A percentile compares a stretch with the other conserved stretches of the same genome.
Evolutionary conservation across 2,888 invertebrate species (phyloP).

Genomic region (Lobophora halterata): DNA sequence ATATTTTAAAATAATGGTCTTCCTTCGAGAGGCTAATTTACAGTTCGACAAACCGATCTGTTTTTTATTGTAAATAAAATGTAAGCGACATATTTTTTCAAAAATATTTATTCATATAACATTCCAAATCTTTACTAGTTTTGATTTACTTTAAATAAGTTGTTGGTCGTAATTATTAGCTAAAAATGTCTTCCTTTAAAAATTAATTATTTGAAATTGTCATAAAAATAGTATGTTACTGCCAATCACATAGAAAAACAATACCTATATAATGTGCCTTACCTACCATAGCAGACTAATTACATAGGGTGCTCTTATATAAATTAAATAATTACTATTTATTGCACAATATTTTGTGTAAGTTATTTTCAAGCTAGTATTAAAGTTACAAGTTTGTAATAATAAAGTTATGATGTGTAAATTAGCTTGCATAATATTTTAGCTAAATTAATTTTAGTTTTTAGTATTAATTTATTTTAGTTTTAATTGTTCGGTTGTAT

Average conservation of each 20-base stretch:
- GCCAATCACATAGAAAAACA: conserved; percentile 5
- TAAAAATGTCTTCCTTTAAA: conserved; percentile 17
- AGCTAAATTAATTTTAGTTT: conserved; percentile 38
- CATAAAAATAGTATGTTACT: neutral
- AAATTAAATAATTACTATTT: conserved; percentile 26
- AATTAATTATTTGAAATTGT: conserved; percentile 1
- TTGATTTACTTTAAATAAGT: conserved; percentile 11
- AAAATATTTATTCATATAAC: conserved; percentile 8
- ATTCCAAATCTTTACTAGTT: conserved; percentile 14
- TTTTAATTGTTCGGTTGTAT: conserved; percentile 54
- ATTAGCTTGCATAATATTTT: conserved; percentile 33
- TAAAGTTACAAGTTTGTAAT: neutral
- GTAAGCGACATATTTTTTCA: conserved; percentile 5
- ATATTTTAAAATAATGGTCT: conserved; percentile 28
- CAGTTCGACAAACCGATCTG: conserved; percentile 26
- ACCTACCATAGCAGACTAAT: conserved; percentile 19
- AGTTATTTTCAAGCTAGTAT: neutral
- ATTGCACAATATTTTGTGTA: conserved; percentile 17
- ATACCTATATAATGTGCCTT: conserved; percentile 31
- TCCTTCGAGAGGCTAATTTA: conserved; percentile 34
- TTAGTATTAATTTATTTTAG: conserved; percentile 59
- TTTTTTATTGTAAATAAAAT: conserved; percentile 7
- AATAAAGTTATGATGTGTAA: conserved; percentile 3
- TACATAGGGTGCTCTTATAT: conserved; percentile 29
- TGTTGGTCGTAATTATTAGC: conserved; percentile 7